Evolutionary conservation across 2,797 vertebrate species (phyloP).

Genomic region (Falco biarmicus): DNA sequence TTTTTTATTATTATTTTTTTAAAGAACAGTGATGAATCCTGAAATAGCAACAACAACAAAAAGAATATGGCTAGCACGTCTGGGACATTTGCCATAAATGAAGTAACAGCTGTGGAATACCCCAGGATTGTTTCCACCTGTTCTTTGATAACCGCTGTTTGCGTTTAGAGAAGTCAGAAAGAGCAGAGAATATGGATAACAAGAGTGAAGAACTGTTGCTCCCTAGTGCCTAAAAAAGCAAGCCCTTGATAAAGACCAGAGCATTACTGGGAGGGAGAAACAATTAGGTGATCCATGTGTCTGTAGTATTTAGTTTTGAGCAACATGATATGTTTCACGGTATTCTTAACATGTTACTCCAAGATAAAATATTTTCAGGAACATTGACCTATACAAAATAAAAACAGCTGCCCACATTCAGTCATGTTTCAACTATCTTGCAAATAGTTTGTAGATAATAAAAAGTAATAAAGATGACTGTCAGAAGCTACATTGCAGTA

Average conservation of each 20-base stretch:
- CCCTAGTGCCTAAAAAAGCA: slow-evolving; percentile 17
- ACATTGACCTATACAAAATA: neutral
- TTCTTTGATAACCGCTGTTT: neutral
- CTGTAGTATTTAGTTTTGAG: neutral
- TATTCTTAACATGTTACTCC: neutral
- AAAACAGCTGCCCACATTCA: neutral
- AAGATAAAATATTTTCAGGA: neutral
- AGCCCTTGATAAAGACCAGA: neutral
- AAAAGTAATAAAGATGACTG: neutral
- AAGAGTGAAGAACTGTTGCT: slow-evolving; percentile 46
- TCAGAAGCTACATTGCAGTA: neutral
- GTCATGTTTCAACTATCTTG: neutral
- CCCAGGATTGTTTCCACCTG: neutral
- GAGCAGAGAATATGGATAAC: neutral
- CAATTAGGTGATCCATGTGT: neutral
- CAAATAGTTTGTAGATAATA: neutral
- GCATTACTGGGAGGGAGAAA: neutral
- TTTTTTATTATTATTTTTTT: neutral
- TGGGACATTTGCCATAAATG: neutral
- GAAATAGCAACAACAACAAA: neutral
- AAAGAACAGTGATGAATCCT: neutral
- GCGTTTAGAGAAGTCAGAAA: neutral
- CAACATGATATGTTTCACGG: neutral
- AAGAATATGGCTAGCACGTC: neutral
- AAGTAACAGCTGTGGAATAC: neutral